A percentile compares a stretch with the other conserved stretches of the same genome.
Conservation (phyloP, 2,113 vertebrate genomes). For the Motacilla alba region DNA sequence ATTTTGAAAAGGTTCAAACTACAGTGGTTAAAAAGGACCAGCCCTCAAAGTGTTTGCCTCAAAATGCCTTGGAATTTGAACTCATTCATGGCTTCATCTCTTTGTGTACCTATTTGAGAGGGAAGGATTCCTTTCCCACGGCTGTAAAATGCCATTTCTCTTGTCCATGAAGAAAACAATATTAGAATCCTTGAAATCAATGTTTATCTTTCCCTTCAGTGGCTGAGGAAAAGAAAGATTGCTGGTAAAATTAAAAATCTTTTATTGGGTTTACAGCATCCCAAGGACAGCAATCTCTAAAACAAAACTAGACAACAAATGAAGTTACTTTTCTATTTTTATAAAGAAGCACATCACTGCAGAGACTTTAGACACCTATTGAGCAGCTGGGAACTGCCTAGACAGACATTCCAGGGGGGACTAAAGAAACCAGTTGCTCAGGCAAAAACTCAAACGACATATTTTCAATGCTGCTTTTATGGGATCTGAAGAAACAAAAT, state of each 20-base stretch:
- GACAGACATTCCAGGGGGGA: background rate
- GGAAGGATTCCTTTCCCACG: background rate
- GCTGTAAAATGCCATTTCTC: background rate
- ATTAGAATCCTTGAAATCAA: background rate
- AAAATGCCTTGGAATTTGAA: constrained; percentile 24
- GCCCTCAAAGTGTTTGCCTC: background rate
- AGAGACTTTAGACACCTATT: background rate
- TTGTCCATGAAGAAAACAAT: background rate
- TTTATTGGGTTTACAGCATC: background rate
- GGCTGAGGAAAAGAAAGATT: background rate
- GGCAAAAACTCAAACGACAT: background rate
- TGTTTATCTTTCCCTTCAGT: background rate
- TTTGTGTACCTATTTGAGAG: background rate
- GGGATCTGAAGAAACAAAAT: background rate
- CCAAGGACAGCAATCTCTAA: background rate
- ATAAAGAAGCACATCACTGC: background rate
- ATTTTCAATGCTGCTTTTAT: background rate
- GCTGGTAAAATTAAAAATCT: background rate
- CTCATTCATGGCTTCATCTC: background rate
- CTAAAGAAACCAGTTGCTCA: background rate
- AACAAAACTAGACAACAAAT: background rate
- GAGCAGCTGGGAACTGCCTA: background rate
- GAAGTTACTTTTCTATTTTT: background rate
- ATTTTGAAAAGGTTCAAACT: constrained; percentile 35
- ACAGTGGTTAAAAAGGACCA: background rate